Base-by-base conservation (phyloP, 2,888 invertebrate genomes). In the Conus canariensis region DNA sequence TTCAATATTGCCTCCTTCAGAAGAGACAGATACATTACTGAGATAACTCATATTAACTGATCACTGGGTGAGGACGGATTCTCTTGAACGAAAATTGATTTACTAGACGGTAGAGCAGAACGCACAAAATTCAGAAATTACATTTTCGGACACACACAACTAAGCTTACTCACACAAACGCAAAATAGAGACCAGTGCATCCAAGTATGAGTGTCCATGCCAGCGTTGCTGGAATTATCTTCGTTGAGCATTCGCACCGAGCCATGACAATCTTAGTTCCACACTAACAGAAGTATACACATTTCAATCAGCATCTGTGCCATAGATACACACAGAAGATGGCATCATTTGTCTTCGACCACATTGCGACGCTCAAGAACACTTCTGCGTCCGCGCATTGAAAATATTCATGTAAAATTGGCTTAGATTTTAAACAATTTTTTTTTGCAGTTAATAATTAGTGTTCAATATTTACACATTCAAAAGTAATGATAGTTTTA, bases 151-250 rank as follows among this genome's bases (percentile, higher is more conserved):
- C 16, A 64, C 60, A 14, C 60, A 64, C 12, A 64, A 64, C 60
- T 30, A 30, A 30, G 25, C 10, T 88, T 89, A 98, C 99, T 99
- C 97, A 99, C 99, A 99, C 99, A 97, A 98, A 99, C 97, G 98
- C 98, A 97, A 99, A 99, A 97, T 99, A 99, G 95, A 98, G 97
- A 96, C 98, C 98, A 95, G 99, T 99, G 95, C 98, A 98, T 96
- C 98, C 98, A 96, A 99, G 97, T 95, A 99, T 97, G 96, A 99
- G 97, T 94, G 98, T 98, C 99, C 99, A 99, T 96, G 99, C 99
- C 97, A 99, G 98, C 96, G 98, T 98, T 97, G 99, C 99, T 97
- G 99, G 99, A 87, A 95, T 95, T 89, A 95, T 94, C 90, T 93
- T 93, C 30, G 95, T 94, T 89, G 95, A 95, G 88, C 94, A 94